phyloP scores from a whole-genome alignment of 1,140 invertebrate genomes.

The Bombus superbus region DNA sequence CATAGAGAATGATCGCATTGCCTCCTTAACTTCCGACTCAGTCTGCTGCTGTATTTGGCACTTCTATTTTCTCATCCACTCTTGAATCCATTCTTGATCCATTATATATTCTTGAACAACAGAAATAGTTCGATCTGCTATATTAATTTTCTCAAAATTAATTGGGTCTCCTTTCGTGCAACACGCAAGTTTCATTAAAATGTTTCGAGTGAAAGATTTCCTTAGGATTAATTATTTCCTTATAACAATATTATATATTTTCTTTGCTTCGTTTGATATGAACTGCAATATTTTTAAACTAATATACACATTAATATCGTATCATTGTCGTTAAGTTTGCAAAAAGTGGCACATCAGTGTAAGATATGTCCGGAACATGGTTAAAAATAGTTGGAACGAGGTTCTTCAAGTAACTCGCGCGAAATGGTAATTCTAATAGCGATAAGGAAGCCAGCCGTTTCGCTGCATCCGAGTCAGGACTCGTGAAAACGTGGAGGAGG shows the following conservation, averaged over 20 bases:
- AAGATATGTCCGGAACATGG: background rate
- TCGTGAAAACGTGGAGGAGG: slow-evolving; percentile 49
- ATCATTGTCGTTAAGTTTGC: background rate
- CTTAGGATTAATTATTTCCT: background rate
- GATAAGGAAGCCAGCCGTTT: slow-evolving; percentile 36
- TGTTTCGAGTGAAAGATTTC: background rate
- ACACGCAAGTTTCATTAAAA: background rate
- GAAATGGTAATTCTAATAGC: slow-evolving; percentile 59
- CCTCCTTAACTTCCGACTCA: slow-evolving; percentile 29
- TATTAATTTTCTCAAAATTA: background rate
- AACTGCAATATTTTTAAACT: background rate
- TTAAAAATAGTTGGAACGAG: background rate
- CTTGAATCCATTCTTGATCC: background rate
- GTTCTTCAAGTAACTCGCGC: slow-evolving; percentile 3
- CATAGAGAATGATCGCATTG: slow-evolving; percentile 25
- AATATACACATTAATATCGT: background rate
- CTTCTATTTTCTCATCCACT: background rate
- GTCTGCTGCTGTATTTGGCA: background rate
- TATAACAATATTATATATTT: background rate
- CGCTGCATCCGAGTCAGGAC: slow-evolving; percentile 30
- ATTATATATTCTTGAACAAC: no score
- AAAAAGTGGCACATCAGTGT: no score
- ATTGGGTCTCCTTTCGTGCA: background rate
- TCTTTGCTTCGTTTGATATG: no score
- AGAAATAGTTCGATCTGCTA: no score